Evolutionary conservation across 2,888 invertebrate genomes (phyloP).

Genomic region (Andrena haemorrhoa): DNA sequence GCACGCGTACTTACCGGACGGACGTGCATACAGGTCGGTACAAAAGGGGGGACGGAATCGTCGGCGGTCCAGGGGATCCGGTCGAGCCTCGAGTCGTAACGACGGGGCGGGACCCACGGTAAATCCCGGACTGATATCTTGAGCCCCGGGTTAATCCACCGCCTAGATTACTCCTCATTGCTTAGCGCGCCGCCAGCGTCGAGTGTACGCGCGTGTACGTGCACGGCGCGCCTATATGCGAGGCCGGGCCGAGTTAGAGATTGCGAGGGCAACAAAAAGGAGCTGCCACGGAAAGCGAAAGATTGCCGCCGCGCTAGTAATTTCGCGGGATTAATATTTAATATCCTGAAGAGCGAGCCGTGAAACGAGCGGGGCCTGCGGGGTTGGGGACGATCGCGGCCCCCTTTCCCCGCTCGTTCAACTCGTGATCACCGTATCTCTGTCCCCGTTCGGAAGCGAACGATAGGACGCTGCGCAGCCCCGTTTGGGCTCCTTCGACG

Average conservation of each 20-base stretch:
- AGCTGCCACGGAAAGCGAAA: slow-evolving; percentile 66
- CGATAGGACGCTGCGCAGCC: slow-evolving; percentile 27
- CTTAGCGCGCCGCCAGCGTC: slow-evolving; percentile 69
- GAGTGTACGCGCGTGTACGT: slow-evolving; percentile 37
- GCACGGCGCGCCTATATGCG: slow-evolving; percentile 40
- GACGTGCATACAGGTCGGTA: not conserved
- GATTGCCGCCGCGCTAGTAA: slow-evolving; percentile 80
- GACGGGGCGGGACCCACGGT: slow-evolving; percentile 69
- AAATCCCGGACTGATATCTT: slow-evolving; percentile 82
- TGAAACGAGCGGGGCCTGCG: slow-evolving; percentile 56
- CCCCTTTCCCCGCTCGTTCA: slow-evolving; percentile 7
- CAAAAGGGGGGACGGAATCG: slow-evolving; percentile 48
- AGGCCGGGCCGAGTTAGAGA: slow-evolving; percentile 72
- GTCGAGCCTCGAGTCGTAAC: slow-evolving; percentile 66
- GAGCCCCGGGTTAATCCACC: slow-evolving; percentile 82
- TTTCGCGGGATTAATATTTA: slow-evolving; percentile 84
- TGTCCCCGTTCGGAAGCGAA: slow-evolving; percentile 27
- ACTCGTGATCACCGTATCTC: not conserved
- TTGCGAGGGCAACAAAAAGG: slow-evolving; percentile 75
- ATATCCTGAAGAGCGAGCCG: slow-evolving; percentile 77
- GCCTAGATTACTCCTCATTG: slow-evolving; percentile 83
- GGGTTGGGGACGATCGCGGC: slow-evolving; percentile 30
- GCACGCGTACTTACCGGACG: slow-evolving; percentile 13
- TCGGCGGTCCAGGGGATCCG: slow-evolving; percentile 47
- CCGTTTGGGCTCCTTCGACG: slow-evolving; percentile 50